phyloP scores from a whole-genome alignment of 2,888 invertebrate genomes.

The Eilema griseolum region DNA sequence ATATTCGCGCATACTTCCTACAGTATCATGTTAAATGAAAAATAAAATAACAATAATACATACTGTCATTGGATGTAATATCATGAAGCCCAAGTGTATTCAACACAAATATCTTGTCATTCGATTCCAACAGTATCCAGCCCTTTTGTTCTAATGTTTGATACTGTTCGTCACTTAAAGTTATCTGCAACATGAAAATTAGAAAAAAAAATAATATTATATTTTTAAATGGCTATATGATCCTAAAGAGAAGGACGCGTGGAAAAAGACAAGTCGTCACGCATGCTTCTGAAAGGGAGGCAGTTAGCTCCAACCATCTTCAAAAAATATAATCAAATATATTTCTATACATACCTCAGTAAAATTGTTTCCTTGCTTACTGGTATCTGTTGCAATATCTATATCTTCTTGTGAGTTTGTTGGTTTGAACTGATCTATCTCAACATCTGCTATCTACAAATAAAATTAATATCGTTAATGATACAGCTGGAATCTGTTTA shows the following conservation, averaged over 20 bases:
- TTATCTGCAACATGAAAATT: constrained; percentile 69
- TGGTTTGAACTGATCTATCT: constrained; percentile 48
- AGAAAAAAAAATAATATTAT: not conserved
- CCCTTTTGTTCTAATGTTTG: constrained; percentile 75
- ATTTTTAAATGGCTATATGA: too few species aligned
- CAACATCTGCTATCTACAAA: constrained; percentile 60
- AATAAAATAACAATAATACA: constrained; percentile 34
- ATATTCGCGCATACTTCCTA: too few species aligned
- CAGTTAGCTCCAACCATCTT: too few species aligned
- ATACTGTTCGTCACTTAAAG: constrained; percentile 77
- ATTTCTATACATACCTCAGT: constrained; percentile 64
- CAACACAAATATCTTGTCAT: constrained; percentile 74
- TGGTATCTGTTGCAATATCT: constrained; percentile 43
- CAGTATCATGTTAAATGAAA: not conserved
- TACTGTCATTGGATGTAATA: constrained; percentile 74
- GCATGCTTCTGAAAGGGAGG: too few species aligned
- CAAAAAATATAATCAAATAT: too few species aligned
- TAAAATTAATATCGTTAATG: not conserved
- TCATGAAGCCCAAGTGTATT: constrained; percentile 78
- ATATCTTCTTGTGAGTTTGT: constrained; percentile 47
- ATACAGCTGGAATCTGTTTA: not conserved
- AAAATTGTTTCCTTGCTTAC: constrained; percentile 59
- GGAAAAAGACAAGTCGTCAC: too few species aligned
- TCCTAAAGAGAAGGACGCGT: too few species aligned
- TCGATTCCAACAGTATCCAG: constrained; percentile 76